Evolutionary conservation across 2,113 vertebrate genomes (phyloP).

Genomic region (Fregata magnificens): DNA sequence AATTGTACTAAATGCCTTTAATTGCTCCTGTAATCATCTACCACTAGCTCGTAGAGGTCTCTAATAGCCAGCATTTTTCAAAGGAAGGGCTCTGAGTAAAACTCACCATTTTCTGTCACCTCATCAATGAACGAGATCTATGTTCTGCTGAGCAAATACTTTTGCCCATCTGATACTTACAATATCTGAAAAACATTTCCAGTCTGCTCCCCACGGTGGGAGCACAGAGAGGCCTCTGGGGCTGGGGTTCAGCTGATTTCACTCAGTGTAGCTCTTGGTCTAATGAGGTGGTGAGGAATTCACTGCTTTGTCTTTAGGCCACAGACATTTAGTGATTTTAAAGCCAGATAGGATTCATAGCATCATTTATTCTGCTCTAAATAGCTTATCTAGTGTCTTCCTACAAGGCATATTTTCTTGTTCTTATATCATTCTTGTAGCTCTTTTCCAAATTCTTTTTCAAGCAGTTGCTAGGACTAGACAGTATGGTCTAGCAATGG

Average conservation of each 20-base stretch:
- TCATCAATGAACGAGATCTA: conserved; percentile 1
- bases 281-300: conserved; percentile 55
- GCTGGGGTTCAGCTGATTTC: conserved; percentile 21
- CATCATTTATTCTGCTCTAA: conserved; percentile 49
- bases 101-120: background rate
- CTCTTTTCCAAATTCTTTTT: background rate
- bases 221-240: conserved; percentile 6
- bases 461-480: background rate
- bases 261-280: background rate
- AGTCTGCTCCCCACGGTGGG: background rate
- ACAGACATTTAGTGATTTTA: conserved; percentile 14
- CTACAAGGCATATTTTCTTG: conserved; percentile 30
- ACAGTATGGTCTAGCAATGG: background rate
- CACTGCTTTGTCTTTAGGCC: background rate
- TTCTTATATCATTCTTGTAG: background rate
- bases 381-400: conserved; percentile 35
- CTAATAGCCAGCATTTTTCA: background rate
- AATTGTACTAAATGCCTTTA: background rate
- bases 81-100: background rate
- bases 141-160: conserved; percentile 22
- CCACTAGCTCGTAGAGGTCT: background rate
- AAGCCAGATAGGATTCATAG: conserved; percentile 29
- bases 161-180: conserved; percentile 47
- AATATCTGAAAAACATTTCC: conserved; percentile 32
- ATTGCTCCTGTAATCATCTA: background rate